Evolutionary conservation across 2,888 invertebrate species (phyloP).

Genomic region (Cephus sareptanus): DNA sequence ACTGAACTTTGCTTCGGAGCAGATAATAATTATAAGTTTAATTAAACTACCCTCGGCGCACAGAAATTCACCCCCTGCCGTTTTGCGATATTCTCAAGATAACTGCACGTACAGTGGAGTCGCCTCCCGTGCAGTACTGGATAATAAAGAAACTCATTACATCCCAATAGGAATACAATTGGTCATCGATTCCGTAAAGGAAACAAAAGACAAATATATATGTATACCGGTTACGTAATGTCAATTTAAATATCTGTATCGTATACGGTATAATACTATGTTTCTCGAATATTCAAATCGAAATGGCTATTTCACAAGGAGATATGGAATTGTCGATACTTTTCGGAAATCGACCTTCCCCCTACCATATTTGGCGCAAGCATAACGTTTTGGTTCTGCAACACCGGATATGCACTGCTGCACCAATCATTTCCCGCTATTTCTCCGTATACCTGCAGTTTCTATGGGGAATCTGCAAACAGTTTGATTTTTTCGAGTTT

Average conservation of each 20-base stretch:
- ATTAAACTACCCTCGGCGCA: constrained; percentile 35
- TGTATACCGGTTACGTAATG: neutral
- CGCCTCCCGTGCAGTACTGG: too few relatives aligned
- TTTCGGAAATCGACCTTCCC: neutral
- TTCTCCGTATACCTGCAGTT: neutral
- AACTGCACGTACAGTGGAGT: too few relatives aligned
- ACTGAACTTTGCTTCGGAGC: constrained; percentile 32
- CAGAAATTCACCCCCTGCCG: too few relatives aligned
- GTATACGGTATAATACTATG: neutral
- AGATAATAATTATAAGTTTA: constrained; percentile 52
- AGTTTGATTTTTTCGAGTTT: neutral
- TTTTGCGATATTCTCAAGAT: too few relatives aligned
- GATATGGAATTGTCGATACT: neutral
- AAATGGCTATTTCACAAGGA: neutral
- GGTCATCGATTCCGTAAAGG: too few relatives aligned
- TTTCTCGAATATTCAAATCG: neutral
- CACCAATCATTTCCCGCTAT: neutral
- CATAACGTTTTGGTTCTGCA: neutral
- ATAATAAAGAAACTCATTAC: too few relatives aligned
- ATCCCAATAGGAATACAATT: too few relatives aligned
- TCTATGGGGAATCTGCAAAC: neutral
- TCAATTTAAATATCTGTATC: neutral
- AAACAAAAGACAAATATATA: too few relatives aligned
- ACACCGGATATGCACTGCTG: neutral
- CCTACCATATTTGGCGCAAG: neutral